Evolutionary conservation across 1,140 invertebrate species (phyloP), one percentile per base, ranked within the genome.

Genomic region (Leptopilina clavipes): DNA sequence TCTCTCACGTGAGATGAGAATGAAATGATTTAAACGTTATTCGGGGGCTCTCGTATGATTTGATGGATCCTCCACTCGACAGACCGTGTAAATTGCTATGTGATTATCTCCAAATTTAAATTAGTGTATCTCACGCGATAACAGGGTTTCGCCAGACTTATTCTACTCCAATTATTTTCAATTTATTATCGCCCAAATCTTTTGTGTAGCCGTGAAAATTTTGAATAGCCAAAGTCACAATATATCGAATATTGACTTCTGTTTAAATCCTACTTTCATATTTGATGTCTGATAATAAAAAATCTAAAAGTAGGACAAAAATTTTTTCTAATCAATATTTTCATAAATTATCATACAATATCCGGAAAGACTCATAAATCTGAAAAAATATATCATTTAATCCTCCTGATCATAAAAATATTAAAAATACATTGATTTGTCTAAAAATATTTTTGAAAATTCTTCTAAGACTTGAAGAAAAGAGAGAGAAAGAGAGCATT

Each of bases 51-150:
- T 65, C 37, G 9, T 40, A 40, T 65, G 56, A 65, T 65, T 65
- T 65, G 56, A 65, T 65, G 56, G 56, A 65, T 65, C 56, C 56
- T 65, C 22, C 56, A 31, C 19, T 65, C 56, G 56, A 65, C 56
- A 65, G 22, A 65, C 12, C 22, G 56, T 65, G 56, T 31, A 65
- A 65, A 65, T 65, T 65, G 56, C 56, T 22, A 19, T 65, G 7
- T 65, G 22, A 65, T 31, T 65, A 19, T 59, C 18, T 22, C 19
- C 10, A 59, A 22, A 59, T 22, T 22, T 22, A 59, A 59, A 59
- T 59, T 59, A 59, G 54, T 59, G 11, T 59, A 59, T 19, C 54
- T 22, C 54, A 59, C 54, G 54, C 54, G 54, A 59, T 59, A 59
- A 59, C 54, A 59, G 54, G 52, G 18, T 59, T 59, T 59, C 3